These are phyloP conservation scores for Hyposoter didymator DNA, from an alignment of 2,888 invertebrate genomes.

Conservation along the genomic window DNA sequence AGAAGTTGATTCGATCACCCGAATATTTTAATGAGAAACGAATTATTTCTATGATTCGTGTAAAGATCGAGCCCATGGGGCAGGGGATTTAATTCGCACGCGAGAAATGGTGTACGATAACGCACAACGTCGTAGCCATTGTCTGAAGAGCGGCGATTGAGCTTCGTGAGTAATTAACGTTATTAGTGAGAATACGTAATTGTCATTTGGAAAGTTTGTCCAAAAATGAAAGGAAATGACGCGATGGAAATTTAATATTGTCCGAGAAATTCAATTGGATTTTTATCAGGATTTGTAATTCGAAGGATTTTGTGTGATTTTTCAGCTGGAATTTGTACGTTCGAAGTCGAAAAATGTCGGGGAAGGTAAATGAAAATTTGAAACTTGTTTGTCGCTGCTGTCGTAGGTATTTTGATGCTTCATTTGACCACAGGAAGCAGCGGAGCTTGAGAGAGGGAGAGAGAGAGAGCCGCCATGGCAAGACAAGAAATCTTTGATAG, in stretches of 20 bases:
- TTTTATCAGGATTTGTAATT: background rate
- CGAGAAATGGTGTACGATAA: background rate
- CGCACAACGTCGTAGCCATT: background rate
- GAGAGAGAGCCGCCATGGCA: slow-evolving; percentile 62
- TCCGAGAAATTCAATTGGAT: background rate
- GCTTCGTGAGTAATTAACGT: background rate
- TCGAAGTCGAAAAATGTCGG: background rate
- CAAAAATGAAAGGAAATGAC: background rate
- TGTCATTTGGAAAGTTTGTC: background rate
- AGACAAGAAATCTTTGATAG: slow-evolving; percentile 67
- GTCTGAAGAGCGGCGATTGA: background rate
- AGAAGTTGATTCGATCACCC: background rate
- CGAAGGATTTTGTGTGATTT: background rate
- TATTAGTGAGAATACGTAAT: background rate
- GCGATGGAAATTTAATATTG: background rate
- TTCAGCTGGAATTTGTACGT: background rate
- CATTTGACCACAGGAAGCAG: background rate
- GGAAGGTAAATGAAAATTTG: background rate
- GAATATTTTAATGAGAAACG: background rate
- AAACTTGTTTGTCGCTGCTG: background rate
- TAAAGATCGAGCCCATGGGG: background rate
- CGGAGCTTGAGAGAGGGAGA: slow-evolving; percentile 20
- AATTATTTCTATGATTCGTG: background rate
- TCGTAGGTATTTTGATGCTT: slow-evolving; percentile 3
- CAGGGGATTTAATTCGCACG: background rate